phyloP scores from a whole-genome alignment of 2,888 invertebrate genomes.

The Acutogordius australiensis region DNA sequence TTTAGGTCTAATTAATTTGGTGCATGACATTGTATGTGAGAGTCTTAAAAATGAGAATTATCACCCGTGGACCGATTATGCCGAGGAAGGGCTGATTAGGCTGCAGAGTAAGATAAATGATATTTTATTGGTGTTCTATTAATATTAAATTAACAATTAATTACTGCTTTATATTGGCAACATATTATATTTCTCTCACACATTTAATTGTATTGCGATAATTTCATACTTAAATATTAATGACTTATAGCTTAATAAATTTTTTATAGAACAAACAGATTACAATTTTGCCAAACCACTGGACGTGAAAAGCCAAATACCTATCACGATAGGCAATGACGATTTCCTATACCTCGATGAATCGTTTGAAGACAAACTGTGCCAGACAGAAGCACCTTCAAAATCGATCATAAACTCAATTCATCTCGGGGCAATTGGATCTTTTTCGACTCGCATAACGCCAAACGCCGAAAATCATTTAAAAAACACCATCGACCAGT shows the following conservation, averaged over 20 bases:
- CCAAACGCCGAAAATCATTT: neutral
- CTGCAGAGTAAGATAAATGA: neutral
- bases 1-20: neutral
- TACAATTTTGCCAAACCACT: neutral
- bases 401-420: neutral
- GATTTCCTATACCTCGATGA: neutral
- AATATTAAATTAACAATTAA: neutral
- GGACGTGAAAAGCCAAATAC: neutral
- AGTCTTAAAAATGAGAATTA: neutral
- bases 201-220: too few species aligned
- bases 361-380: too few species aligned
- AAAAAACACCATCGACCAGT: neutral
- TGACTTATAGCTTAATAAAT: too few species aligned
- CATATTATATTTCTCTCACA: too few species aligned
- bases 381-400: too few species aligned
- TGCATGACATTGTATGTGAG: neutral
- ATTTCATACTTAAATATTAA: too few species aligned
- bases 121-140: neutral
- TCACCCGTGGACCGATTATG: neutral
- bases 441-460: neutral
- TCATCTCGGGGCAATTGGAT: neutral
- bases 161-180: too few species aligned
- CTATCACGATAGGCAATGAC: neutral
- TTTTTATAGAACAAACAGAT: neutral
- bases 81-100: neutral